phyloP scores from a whole-genome alignment of 2,797 vertebrate species.

The Pelodytes ibericus region DNA sequence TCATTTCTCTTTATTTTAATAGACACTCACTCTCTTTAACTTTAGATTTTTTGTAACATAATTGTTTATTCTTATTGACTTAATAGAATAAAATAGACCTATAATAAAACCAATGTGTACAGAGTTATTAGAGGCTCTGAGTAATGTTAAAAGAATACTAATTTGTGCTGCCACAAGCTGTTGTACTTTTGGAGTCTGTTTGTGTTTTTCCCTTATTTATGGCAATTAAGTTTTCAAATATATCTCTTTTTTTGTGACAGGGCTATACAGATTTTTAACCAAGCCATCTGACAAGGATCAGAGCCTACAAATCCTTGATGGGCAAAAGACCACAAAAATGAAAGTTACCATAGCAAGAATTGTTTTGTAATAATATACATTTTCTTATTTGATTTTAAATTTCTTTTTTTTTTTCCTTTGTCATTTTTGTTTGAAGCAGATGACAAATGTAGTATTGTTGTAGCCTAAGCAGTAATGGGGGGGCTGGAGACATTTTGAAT shows the following conservation, averaged over 20 bases:
- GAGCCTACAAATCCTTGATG: slow-evolving; percentile 51
- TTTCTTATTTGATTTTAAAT: slow-evolving; percentile 33
- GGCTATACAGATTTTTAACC: background rate
- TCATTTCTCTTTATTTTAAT: background rate
- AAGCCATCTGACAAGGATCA: slow-evolving; percentile 23
- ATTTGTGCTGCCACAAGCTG: slow-evolving; percentile 22
- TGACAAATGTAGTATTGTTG: slow-evolving; percentile 63
- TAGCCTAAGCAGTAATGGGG: slow-evolving; percentile 1
- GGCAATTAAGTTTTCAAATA: slow-evolving; percentile 38
- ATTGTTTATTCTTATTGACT: background rate
- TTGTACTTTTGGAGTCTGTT: slow-evolving; percentile 40
- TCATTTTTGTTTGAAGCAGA: slow-evolving; percentile 58
- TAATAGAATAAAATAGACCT: background rate
- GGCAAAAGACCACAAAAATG: slow-evolving; percentile 59
- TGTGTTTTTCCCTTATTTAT: slow-evolving; percentile 45
- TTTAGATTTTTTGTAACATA: background rate
- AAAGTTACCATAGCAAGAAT: slow-evolving; percentile 61
- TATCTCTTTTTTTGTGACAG: slow-evolving; percentile 31
- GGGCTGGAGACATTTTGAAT: slow-evolving; percentile 58
- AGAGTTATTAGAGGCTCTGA: slow-evolving; percentile 20
- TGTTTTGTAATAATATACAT: slow-evolving; percentile 65
- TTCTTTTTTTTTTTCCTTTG: slow-evolving; percentile 25
- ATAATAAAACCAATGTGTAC: slow-evolving; percentile 37
- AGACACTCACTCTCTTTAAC: background rate
- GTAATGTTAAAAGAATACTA: slow-evolving; percentile 14